Evolutionary conservation across 2,888 invertebrate genomes (phyloP), one percentile per base, ranked within the genome.

Genomic region (Drosophila siamana): DNA sequence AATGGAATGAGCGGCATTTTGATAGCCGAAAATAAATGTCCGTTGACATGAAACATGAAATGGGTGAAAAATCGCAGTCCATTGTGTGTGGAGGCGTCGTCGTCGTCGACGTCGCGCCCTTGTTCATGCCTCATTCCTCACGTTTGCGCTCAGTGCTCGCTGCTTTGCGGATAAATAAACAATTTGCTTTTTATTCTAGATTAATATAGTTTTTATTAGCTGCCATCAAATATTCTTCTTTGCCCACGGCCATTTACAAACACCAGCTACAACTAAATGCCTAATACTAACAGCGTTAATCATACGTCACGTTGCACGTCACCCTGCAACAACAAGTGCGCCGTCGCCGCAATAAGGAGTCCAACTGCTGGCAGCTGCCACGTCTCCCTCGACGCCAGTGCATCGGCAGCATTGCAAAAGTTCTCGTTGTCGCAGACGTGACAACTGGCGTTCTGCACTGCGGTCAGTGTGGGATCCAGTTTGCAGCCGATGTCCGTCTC

Each of bases 401-500:
- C 72, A 15, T 64, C 41, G 6, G 79, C 83, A 4, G 61, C 75
- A 60, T 90, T 90, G 80, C 90, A 90, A 19, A 68, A 91, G 56
- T 78, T 85, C 38, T 88, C 90, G 46, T 80, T 66, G 59, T 88
- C 70, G 68, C 90, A 90, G 9, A 91, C 89, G 43, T 84, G 72
- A 67, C 90, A 91, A 28, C 71, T 83, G 44, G 85, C 70, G 57
- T 89, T 80, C 41, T 83, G 74, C 16, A 86, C 74, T 7, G 72
- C 69, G 15, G 67, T 61, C 78, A 89, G 38, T 3, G 83, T 76
- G 11, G 90, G 90, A 57, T 90, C 90, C 76, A 87, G 68, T 36
- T 74, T 79, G 48, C 90, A 90, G 69, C 91, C 86, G 47, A 80
- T 70, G 19, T 74, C 78, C 19, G 88, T 91, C 41, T 88, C 89